Base-by-base conservation (phyloP, 2,888 invertebrate genomes). In the Stenodema calcarata region DNA sequence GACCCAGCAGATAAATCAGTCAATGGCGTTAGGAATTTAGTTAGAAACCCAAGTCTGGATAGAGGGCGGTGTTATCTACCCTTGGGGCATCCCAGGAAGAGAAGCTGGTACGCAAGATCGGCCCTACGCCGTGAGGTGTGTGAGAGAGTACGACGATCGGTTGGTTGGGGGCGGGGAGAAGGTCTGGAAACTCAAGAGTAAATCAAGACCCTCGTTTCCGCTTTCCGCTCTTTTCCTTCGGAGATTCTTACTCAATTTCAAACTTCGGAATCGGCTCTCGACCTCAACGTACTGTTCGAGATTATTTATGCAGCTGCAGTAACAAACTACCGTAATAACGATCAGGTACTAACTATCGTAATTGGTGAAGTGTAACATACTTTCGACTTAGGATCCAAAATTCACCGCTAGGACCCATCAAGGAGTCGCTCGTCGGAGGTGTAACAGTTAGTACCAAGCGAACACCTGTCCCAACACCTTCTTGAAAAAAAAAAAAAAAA, bases 1-100 rank as follows among this genome's bases (percentile, higher is more conserved):
- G 27, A 62, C 62, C 62, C 4, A 50, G 50, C 50, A 62, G 62
- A 62, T 62, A 62, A 62, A 62, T 62, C 62, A 62, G 62, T 62
- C 62, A 62, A 62, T 62, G 62, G 62, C 62, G 62, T 62, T 62
- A 62, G 62, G 62, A 62, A 62, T 62, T 62, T 62, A 62, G 62
- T 62, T 23, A 62, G 62, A 23, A 62, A 62, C 62, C 62, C 18
- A 62, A 62, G 27, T 9, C 50, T 50, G 50, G 50, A 50, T 50
- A 50, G 50, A 50, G 62, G 62, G 62, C 12, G 35, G 62, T 62
- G 62, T 62, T 62, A 62, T 62, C 62, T 62, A 62, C 62, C 62
- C 62, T 62, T 62, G 62, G 62, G 62, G 62, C 62, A 62, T 62
- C 62, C 62, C 62, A 62, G 62, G 62, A 62, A 62, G 62, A 62